Conservation (phyloP, 2,797 vertebrate genomes). For the Hybognathus amarus region DNA sequence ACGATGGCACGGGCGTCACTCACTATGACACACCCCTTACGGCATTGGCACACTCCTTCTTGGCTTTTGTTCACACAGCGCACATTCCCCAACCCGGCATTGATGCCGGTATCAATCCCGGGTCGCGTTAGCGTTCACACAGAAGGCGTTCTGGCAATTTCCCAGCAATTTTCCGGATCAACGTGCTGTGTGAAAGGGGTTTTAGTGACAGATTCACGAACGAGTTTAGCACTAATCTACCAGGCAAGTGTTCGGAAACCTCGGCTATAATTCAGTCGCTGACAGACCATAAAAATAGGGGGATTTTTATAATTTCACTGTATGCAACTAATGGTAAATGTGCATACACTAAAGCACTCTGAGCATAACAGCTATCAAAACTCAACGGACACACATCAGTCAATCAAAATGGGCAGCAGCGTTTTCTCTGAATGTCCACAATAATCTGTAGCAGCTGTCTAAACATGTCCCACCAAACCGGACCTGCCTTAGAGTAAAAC, state of each 20-base stretch:
- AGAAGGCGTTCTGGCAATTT: too few relatives aligned
- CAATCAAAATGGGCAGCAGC: constrained; percentile 68
- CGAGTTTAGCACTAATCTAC: constrained; percentile 68
- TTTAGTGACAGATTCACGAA: constrained; percentile 55
- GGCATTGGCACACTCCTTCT: too few relatives aligned
- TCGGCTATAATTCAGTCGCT: constrained; percentile 23
- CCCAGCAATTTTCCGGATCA: too few relatives aligned
- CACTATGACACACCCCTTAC: too few relatives aligned
- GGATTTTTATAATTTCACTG: constrained; percentile 28
- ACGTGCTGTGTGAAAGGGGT: too few relatives aligned
- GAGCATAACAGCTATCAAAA: constrained; percentile 11
- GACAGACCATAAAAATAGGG: constrained; percentile 21
- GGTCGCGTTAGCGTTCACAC: too few relatives aligned
- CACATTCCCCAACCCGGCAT: too few relatives aligned
- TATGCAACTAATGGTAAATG: constrained; percentile 1
- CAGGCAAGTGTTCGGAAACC: constrained; percentile 60
- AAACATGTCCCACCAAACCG: constrained; percentile 74
- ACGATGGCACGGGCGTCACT: too few relatives aligned
- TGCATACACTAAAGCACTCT: background rate
- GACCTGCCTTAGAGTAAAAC: constrained; percentile 68
- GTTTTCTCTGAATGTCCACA: constrained; percentile 67
- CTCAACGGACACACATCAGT: constrained; percentile 71
- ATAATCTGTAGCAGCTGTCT: constrained; percentile 75
- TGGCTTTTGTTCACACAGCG: too few relatives aligned
- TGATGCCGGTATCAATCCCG: too few relatives aligned